A percentile compares a stretch with the other conserved stretches of the same genome.
These are phyloP conservation scores for Rattus rattus DNA, from an alignment of 2,113 vertebrate species.

Conservation along the genomic window DNA sequence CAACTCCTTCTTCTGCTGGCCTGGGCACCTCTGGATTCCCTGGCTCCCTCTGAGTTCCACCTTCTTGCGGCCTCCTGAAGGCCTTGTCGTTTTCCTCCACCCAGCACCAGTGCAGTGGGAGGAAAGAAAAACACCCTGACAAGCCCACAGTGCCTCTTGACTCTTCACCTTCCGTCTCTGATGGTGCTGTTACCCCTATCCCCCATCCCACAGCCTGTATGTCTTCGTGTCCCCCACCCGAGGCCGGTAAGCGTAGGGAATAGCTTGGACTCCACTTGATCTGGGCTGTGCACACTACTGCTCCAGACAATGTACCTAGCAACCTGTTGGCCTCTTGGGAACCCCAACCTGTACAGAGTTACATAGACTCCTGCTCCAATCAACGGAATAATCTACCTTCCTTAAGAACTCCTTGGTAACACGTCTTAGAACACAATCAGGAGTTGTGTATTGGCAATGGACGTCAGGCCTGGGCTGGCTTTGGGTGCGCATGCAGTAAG, in stretches of 20 bases:
- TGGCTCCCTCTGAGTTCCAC: neutral
- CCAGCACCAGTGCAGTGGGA: neutral
- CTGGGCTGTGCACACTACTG: no score
- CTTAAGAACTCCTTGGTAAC: neutral
- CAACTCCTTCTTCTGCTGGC: neutral
- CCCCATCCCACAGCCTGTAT: rapidly evolving
- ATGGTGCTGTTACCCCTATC: neutral
- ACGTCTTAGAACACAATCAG: neutral
- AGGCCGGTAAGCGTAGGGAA: neutral
- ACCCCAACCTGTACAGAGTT: neutral
- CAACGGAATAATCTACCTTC: neutral
- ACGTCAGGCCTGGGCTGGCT: neutral
- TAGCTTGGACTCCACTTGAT: neutral
- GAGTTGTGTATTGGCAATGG: neutral
- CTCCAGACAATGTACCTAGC: neutral
- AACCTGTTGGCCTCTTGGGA: neutral
- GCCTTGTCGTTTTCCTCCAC: neutral
- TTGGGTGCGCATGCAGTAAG: neutral
- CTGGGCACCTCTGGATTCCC: neutral
- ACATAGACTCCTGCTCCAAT: neutral
- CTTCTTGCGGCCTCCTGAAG: rapidly evolving
- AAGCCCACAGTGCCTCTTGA: no score
- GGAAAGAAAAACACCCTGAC: neutral
- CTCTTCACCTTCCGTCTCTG: neutral
- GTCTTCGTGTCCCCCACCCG: no score